Percentiles rank a stretch among this genome's conserved stretches.
Evolutionary conservation across 2,113 vertebrate genomes (phyloP).

Genomic region (Eretmodus cyanostictus): DNA sequence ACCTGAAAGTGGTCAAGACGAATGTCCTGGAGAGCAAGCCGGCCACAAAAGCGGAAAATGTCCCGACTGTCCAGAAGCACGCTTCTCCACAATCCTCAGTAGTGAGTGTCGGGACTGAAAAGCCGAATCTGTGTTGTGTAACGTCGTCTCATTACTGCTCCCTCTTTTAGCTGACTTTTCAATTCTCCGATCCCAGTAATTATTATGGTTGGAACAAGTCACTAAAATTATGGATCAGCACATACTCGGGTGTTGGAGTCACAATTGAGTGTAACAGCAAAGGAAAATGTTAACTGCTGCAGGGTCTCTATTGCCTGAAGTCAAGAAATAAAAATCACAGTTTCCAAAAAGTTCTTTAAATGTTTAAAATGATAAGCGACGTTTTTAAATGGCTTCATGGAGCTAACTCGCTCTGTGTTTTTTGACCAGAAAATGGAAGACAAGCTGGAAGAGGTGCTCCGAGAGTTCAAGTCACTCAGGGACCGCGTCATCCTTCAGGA

Average conservation of each 20-base stretch:
- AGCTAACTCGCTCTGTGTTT: not conserved
- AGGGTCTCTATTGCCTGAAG: not conserved
- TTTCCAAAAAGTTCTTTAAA: not conserved
- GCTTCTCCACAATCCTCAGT: constrained; percentile 54
- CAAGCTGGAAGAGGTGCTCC: constrained; percentile 93
- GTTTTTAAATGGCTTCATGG: not conserved
- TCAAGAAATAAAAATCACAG: not conserved
- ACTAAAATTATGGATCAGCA: constrained; percentile 30
- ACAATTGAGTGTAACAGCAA: not conserved
- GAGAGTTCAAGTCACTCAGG: constrained; percentile 94
- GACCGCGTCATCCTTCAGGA: constrained; percentile 91
- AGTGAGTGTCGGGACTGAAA: constrained; percentile 47
- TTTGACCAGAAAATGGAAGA: constrained; percentile 84
- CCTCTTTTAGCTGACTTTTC: not conserved
- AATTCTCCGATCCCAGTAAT: not conserved
- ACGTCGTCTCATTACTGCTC: not conserved
- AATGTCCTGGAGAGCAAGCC: constrained; percentile 90
- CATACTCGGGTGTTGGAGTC: constrained; percentile 16
- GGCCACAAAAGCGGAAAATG: constrained; percentile 79
- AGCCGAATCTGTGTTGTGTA: not conserved
- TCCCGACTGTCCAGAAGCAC: constrained; percentile 75
- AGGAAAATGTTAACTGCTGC: constrained; percentile 1
- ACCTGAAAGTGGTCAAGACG: constrained; percentile 92
- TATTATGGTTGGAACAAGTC: constrained; percentile 32
- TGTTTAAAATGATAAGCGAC: not conserved